Evolutionary conservation across 2,888 invertebrate genomes (phyloP), one percentile per base, ranked within the genome.

Genomic region (Cyclophora albipunctata): DNA sequence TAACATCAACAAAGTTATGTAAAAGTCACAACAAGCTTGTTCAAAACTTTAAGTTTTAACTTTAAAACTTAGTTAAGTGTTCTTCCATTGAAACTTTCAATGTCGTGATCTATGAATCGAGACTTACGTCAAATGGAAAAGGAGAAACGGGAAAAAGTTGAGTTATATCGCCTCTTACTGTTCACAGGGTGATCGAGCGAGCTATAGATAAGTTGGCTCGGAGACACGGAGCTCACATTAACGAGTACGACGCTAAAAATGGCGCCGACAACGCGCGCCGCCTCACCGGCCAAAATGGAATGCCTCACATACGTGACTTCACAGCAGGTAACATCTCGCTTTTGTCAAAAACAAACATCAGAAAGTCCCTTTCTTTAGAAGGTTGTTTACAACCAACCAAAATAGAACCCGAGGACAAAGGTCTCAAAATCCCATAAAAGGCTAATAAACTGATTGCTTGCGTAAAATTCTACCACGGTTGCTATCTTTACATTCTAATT

Each of bases 181-280:
- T 62, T 57, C 49, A 3, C 78, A 96, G 95, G 60, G 95, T 94
- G 65, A 98, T 99, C 61, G 96, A 99, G 75, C 93, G 93, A 54
- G 98, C 98, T 2, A 98, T 99, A 71, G 96, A 98, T 75, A 96
- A 95, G 79, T 87, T 99, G 62, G 93, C 96, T 52, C 94, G 95
- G 59, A 92, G 95, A 52, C 99, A 99, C 75, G 91, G 93, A 6
- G 93, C 94, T 45, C 99, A 99, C 81, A 98, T 99, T 75, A 93
- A 94, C 69, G 97, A 96, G 58, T 99, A 99, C 74, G 99, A 99
- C 80, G 98, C 98, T 1, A 93, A 95, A 58, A 94, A 95, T 71
- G 99, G 99, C 40, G 93, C 94, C 60, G 99, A 99, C 89, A 99
- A 99, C 83, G 96, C 93, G 60, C 91, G 96, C 50, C 93, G 99